Conservation (phyloP, 2,113 vertebrate genomes). For the Chinchilla lanigera region DNA sequence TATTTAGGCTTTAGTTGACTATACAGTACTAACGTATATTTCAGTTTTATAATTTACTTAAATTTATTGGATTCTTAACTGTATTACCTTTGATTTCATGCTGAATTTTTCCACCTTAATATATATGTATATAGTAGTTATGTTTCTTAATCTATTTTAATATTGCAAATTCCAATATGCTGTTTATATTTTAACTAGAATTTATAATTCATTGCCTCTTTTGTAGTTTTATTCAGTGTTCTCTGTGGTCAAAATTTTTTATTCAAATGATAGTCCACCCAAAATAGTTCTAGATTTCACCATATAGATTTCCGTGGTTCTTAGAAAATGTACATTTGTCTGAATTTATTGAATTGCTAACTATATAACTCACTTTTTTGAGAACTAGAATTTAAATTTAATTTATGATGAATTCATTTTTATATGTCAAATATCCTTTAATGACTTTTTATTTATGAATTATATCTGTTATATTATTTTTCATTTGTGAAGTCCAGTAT, state of each 20-base stretch:
- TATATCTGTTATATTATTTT: background rate
- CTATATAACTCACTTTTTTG: background rate
- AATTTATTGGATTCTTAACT: background rate
- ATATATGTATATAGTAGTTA: background rate
- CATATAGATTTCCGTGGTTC: background rate
- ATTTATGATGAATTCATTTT: background rate
- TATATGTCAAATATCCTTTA: background rate
- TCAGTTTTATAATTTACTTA: background rate
- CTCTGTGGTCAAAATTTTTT: background rate
- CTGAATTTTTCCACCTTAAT: background rate
- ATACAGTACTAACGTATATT: background rate
- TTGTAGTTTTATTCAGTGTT: background rate
- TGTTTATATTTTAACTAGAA: background rate
- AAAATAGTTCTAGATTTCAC: background rate
- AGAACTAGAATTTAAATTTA: background rate
- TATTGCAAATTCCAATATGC: background rate
- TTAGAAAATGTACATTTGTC: background rate
- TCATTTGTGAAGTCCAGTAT: background rate
- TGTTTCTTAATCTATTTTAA: background rate
- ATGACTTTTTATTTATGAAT: background rate
- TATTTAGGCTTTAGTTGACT: background rate
- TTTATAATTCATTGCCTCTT: background rate
- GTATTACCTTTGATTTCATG: background rate
- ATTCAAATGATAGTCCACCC: background rate
- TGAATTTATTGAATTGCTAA: background rate